A percentile compares a stretch with the other conserved stretches of the same genome.
Evolutionary conservation across 1,140 invertebrate genomes (phyloP).

Genomic region (Platyscapa corneri): DNA sequence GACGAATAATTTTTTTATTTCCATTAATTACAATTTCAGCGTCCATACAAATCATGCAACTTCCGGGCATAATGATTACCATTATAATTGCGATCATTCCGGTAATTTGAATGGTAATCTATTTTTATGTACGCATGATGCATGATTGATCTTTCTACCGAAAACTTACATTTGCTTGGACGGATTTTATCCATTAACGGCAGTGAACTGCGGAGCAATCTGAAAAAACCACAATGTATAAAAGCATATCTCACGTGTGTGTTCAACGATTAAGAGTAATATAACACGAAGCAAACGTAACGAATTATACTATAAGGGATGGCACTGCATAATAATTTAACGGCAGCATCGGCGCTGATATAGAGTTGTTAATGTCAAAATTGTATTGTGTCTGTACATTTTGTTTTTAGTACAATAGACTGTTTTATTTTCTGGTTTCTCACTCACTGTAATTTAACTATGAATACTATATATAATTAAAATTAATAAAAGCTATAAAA

Average conservation of each 20-base stretch:
- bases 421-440: no score
- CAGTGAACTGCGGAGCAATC: background rate
- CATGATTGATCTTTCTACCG: background rate
- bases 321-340: conserved; percentile 18
- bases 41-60: background rate
- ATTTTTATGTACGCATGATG: background rate
- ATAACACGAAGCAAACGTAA: conserved; percentile 32
- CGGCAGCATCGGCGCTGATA: background rate
- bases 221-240: background rate
- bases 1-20: background rate
- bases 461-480: no score
- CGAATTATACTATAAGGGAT: conserved; percentile 25
- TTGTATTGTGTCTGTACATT: no score
- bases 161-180: background rate
- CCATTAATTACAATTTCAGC: background rate
- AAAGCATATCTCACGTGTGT: background rate
- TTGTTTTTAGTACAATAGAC: no score
- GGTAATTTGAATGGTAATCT: conserved; percentile 7
- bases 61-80: background rate
- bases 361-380: background rate
- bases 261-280: conserved; percentile 13
- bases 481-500: no score
- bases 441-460: no score
- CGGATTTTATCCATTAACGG: background rate
- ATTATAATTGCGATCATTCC: background rate